A percentile compares a stretch with the other conserved stretches of the same genome.
phyloP scores from a whole-genome alignment of 2,888 invertebrate genomes.

The Epinotia bilunana region DNA sequence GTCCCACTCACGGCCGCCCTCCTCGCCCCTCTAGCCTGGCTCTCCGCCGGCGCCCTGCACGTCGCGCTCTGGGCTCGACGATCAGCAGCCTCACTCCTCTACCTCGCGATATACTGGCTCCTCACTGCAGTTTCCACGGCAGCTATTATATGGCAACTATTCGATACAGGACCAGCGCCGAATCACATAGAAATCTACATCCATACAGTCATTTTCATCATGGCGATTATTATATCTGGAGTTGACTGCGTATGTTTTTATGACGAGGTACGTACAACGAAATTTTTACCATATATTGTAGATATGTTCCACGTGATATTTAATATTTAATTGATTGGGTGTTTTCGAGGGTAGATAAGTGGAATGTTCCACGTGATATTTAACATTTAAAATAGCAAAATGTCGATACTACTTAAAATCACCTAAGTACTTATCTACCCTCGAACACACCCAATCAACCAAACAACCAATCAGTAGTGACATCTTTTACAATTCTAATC shows the following conservation, averaged over 20 bases:
- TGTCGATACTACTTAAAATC: neutral
- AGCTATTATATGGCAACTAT: constrained; percentile 63
- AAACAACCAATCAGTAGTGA: neutral
- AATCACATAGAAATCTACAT: constrained; percentile 67
- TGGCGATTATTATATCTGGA: constrained; percentile 64
- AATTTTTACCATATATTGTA: neutral
- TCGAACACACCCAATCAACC: no score
- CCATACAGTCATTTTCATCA: constrained; percentile 61
- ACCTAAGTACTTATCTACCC: neutral
- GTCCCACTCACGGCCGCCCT: constrained; percentile 66
- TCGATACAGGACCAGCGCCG: constrained; percentile 52
- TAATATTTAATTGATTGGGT: no score
- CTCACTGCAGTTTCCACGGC: constrained; percentile 67
- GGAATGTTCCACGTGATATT: no score
- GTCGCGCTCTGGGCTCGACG: constrained; percentile 72
- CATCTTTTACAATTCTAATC: constrained; percentile 13
- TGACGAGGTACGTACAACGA: constrained; percentile 68
- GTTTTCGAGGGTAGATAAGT: no score
- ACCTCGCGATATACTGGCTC: constrained; percentile 78
- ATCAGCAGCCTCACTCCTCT: constrained; percentile 73
- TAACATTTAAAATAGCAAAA: neutral
- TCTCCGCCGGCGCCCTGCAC: constrained; percentile 74
- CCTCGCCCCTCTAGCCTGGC: constrained; percentile 72
- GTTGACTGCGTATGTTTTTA: constrained; percentile 78
- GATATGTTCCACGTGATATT: no score